These are phyloP conservation scores for Platyscelio sp. DNA, from an alignment of 2,888 invertebrate species.

Conservation along the genomic window DNA sequence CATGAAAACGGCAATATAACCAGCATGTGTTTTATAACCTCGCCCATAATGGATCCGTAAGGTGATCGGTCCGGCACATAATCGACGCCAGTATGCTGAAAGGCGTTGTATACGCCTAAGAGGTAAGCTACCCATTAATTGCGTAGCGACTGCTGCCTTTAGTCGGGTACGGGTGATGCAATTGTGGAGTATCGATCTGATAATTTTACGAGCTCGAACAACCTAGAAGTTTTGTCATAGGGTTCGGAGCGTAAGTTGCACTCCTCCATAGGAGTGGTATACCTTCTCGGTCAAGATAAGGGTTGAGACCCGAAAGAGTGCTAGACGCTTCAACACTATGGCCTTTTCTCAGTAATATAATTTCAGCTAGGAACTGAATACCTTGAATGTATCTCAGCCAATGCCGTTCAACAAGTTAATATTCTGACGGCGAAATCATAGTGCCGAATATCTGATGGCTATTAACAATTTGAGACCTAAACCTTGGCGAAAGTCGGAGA, in stretches of 20 bases:
- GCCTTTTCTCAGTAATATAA: neutral
- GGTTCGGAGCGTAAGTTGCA: constrained; percentile 34
- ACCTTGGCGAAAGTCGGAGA: neutral
- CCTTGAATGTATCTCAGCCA: neutral
- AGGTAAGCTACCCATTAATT: constrained; percentile 47
- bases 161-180: constrained; percentile 44
- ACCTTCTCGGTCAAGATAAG: neutral
- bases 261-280: constrained; percentile 52
- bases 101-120: constrained; percentile 31
- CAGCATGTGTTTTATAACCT: constrained; percentile 17
- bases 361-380: neutral
- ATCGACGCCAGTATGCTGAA: constrained; percentile 64
- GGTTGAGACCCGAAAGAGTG: neutral
- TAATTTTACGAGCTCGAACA: constrained; percentile 14
- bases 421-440: neutral
- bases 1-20: constrained; percentile 73
- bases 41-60: constrained; percentile 36
- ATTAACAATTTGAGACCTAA: neutral
- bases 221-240: constrained; percentile 46
- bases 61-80: constrained; percentile 70
- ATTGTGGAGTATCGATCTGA: constrained; percentile 23
- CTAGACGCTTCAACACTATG: neutral
- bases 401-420: neutral
- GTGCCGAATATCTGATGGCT: neutral
- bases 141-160: neutral